phyloP scores from a whole-genome alignment of 2,113 vertebrate species.

The Progne subis region DNA sequence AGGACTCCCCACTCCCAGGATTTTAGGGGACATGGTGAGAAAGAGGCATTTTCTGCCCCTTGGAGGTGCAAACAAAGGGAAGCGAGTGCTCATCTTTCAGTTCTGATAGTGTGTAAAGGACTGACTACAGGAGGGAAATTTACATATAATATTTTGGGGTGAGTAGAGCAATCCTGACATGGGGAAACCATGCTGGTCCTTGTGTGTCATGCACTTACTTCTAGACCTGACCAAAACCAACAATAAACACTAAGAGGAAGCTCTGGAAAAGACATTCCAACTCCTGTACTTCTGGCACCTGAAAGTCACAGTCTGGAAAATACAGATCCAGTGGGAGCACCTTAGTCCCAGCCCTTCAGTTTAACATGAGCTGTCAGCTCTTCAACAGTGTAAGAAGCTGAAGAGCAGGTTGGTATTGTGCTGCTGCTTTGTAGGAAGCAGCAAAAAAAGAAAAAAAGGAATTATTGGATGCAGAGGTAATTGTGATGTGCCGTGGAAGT shows the following conservation, averaged over 20 bases:
- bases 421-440: background rate
- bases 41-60: background rate
- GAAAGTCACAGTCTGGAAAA: background rate
- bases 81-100: background rate
- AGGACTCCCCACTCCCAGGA: background rate
- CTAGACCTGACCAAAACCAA: background rate
- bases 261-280: background rate
- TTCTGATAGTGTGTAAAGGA: background rate
- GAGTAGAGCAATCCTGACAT: background rate
- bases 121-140: background rate
- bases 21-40: background rate
- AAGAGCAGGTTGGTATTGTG: background rate
- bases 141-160: background rate
- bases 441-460: background rate
- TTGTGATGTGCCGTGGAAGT: background rate
- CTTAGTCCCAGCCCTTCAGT: background rate
- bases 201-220: rapidly evolving
- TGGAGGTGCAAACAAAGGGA: background rate
- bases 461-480: background rate
- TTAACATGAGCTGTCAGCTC: background rate
- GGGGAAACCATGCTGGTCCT: background rate
- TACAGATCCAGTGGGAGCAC: background rate
- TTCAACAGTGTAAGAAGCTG: background rate
- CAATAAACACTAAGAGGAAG: background rate
- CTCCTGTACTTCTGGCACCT: background rate